These are phyloP conservation scores for Lagocephalus sceleratus DNA, from an alignment of 2,797 vertebrate genomes.

Conservation along the genomic window DNA sequence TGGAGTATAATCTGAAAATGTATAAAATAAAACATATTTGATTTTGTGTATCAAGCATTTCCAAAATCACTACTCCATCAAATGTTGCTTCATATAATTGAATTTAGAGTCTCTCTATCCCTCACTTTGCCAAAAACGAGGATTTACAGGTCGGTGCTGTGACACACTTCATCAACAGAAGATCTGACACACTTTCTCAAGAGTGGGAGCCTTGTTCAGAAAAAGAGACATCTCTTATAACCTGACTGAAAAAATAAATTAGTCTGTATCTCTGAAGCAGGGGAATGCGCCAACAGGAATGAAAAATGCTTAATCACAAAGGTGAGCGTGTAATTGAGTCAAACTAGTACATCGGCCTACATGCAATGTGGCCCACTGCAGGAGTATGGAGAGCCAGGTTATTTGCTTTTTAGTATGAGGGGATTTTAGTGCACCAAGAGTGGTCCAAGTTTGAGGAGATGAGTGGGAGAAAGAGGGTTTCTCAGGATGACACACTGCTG, in stretches of 20 bases:
- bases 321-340: slow-evolving; percentile 53
- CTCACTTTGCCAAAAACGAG: slow-evolving; percentile 20
- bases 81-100: background rate
- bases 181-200: slow-evolving; percentile 52
- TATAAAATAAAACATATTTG: no score
- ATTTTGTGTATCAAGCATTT: no score
- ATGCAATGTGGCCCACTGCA: slow-evolving; percentile 45
- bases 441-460: slow-evolving; percentile 48
- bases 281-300: slow-evolving; percentile 50
- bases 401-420: slow-evolving; percentile 16
- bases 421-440: slow-evolving; percentile 52
- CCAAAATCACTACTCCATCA: no score
- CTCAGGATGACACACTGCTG: slow-evolving; percentile 56
- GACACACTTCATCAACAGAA: slow-evolving; percentile 52
- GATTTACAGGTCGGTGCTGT: slow-evolving; percentile 27
- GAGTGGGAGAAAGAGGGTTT: slow-evolving; percentile 64
- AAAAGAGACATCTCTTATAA: slow-evolving; percentile 41
- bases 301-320: slow-evolving; percentile 43
- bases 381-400: slow-evolving; percentile 40
- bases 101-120: background rate
- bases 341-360: slow-evolving; percentile 51
- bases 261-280: slow-evolving; percentile 38
- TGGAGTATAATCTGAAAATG: no score
- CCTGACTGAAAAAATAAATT: slow-evolving; percentile 26
- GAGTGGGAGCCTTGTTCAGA: slow-evolving; percentile 54